Conservation (phyloP, 92 coral and sea anemone genomes). For the Scolanthus callimorphus region DNA sequence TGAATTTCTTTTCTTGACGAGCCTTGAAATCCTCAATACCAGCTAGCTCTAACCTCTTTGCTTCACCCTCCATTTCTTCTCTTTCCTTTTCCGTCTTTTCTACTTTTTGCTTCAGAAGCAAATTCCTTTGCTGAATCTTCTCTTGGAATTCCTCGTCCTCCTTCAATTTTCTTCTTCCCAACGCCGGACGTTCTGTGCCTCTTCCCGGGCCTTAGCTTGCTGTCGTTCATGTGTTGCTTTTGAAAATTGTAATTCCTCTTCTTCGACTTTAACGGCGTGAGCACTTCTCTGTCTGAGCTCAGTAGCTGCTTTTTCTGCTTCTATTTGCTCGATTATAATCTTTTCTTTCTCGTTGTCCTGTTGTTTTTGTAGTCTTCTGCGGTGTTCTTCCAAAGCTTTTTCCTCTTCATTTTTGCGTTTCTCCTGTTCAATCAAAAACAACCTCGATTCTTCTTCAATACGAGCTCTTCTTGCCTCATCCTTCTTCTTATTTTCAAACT, state of each 20-base stretch:
- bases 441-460: neutral
- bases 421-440: neutral
- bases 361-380: conserved; percentile 1
- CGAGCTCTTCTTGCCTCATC: neutral
- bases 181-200: too few relatives aligned
- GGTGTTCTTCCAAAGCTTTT: neutral
- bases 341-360: neutral
- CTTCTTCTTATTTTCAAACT: neutral
- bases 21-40: conserved; percentile 36
- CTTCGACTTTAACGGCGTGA: conserved; percentile 6
- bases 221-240: conserved; percentile 26
- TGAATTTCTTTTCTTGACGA: conserved; percentile 34
- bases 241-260: conserved; percentile 40
- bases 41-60: neutral
- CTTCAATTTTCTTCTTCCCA: conserved; percentile 33
- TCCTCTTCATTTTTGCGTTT: neutral
- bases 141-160: conserved; percentile 51
- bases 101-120: conserved; percentile 9
- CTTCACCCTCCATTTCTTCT: conserved; percentile 16
- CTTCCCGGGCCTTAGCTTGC: conserved; percentile 42
- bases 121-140: conserved; percentile 6
- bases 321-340: neutral
- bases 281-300: conserved; percentile 16
- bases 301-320: neutral
- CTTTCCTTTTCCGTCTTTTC: conserved; percentile 29